phyloP scores from a whole-genome alignment of 2,797 vertebrate genomes.

The Acrocephalus scirpaceus region DNA sequence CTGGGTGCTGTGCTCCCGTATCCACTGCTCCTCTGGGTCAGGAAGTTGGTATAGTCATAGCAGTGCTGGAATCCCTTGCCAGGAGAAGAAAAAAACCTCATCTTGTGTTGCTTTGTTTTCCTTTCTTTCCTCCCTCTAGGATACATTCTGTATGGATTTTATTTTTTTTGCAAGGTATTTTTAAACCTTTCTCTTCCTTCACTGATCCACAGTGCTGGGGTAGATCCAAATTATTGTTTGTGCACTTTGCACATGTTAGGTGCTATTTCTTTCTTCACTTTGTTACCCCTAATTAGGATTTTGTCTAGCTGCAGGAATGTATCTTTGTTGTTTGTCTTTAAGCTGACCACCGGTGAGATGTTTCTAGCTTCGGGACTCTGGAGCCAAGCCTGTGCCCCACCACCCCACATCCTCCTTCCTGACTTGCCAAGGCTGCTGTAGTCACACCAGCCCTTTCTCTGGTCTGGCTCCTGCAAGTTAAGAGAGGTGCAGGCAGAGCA shows the following conservation, averaged over 20 bases:
- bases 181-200: background rate
- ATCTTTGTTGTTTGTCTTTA: background rate
- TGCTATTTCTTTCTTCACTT: background rate
- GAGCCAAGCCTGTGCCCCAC: background rate
- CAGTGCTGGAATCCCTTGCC: background rate
- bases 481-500: background rate
- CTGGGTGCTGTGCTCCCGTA: background rate
- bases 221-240: background rate
- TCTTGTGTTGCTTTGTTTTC: background rate
- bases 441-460: too few species aligned
- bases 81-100: background rate
- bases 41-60: background rate
- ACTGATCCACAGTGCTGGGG: accelerated
- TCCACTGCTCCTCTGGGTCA: background rate
- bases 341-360: background rate
- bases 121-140: background rate
- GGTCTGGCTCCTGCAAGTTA: background rate
- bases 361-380: background rate
- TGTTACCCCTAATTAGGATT: background rate
- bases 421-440: background rate
- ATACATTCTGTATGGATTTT: background rate
- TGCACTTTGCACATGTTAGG: background rate
- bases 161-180: background rate
- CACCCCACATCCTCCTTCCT: accelerated
- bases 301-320: background rate